These are phyloP conservation scores for Pelagia noctiluca DNA, from an alignment of 30 jellyfish, hydroid and myxozoan genomes.

Conservation along the genomic window DNA sequence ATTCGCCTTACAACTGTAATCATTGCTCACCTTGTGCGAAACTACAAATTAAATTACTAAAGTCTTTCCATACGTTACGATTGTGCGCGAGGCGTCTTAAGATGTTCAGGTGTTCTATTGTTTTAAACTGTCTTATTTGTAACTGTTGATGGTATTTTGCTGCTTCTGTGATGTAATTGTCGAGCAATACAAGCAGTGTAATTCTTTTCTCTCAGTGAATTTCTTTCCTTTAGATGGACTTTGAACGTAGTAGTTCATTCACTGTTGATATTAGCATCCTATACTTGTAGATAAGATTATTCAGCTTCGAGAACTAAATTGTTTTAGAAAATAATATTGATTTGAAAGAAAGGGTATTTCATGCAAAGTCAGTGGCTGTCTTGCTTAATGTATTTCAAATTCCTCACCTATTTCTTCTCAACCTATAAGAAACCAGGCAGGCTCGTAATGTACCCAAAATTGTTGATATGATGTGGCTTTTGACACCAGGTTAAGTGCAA, in stretches of 20 bases:
- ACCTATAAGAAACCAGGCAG: no score
- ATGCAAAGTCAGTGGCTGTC: no score
- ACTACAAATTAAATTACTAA: background rate
- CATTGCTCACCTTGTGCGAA: background rate
- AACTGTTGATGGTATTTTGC: conserved; percentile 9
- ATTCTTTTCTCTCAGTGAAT: conserved; percentile 14
- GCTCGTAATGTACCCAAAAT: no score
- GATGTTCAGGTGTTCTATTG: conserved; percentile 16
- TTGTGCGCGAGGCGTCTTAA: background rate
- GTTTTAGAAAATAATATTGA: no score
- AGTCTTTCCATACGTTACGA: background rate
- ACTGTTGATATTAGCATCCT: background rate
- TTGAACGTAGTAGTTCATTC: no score
- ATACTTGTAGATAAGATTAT: no score
- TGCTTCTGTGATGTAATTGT: background rate
- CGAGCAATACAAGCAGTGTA: conserved; percentile 12
- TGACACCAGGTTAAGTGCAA: no score
- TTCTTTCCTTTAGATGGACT: conserved; percentile 5
- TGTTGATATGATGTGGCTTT: no score
- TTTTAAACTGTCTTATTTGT: conserved; percentile 22
- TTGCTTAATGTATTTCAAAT: no score
- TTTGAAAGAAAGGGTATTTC: no score
- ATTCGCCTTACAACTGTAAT: conserved; percentile 22
- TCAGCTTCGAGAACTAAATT: no score
- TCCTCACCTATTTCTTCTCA: no score